Evolutionary conservation across 2,113 vertebrate species (phyloP).

Genomic region (Hyla sarda): DNA sequence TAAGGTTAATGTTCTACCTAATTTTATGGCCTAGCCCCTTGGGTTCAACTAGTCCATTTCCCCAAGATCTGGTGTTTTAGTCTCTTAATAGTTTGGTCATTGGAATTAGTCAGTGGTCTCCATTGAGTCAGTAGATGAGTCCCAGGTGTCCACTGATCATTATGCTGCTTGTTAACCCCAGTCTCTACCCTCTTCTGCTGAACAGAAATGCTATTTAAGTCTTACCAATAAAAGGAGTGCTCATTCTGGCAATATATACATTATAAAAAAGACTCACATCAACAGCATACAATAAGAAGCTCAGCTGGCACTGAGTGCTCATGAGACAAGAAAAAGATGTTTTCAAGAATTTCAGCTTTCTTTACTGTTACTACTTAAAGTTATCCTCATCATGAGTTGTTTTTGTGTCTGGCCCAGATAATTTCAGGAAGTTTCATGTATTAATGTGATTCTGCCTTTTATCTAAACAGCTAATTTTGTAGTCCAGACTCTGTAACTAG

Average conservation of each 20-base stretch:
- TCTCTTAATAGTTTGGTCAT: background rate
- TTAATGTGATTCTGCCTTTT: background rate
- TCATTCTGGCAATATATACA: background rate
- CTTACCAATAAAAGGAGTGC: too few relatives aligned
- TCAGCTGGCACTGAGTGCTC: background rate
- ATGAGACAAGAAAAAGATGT: background rate
- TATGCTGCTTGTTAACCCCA: background rate
- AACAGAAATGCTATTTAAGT: background rate
- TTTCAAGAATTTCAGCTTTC: background rate
- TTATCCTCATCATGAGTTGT: background rate
- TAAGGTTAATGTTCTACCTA: too few relatives aligned
- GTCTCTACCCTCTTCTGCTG: background rate
- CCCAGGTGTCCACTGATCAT: background rate
- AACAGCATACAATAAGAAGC: background rate
- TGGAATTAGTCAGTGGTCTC: background rate
- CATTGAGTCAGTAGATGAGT: background rate
- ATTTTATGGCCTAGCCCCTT: too few relatives aligned
- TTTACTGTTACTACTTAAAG: background rate
- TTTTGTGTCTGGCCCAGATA: background rate
- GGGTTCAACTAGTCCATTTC: background rate
- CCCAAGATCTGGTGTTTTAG: background rate
- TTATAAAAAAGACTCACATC: background rate
- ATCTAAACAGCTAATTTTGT: slow-evolving; percentile 21
- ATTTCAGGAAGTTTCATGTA: background rate
- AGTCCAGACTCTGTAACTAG: background rate